phyloP scores from a whole-genome alignment of 2,113 vertebrate genomes.

The Rattus rattus region DNA sequence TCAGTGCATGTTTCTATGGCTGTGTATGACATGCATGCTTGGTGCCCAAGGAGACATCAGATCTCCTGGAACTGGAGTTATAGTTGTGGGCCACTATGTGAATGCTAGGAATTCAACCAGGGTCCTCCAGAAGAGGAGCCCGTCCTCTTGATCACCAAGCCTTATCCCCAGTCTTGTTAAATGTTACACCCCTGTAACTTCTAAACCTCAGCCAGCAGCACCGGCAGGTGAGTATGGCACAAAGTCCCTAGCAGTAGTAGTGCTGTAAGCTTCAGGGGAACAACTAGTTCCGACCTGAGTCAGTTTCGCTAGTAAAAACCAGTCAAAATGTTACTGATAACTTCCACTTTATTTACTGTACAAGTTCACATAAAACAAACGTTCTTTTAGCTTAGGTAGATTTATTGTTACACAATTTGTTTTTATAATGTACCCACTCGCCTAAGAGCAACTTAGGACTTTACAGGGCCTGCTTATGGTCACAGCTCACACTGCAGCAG shows the following conservation, averaged over 20 bases:
- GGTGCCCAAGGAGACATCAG: background rate
- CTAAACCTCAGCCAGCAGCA: background rate
- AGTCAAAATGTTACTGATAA: constrained; percentile 50
- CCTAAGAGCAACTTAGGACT: background rate
- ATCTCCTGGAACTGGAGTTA: background rate
- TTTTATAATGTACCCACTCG: constrained; percentile 58
- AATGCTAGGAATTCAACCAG: background rate
- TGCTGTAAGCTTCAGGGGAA: background rate
- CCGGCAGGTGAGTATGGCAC: background rate
- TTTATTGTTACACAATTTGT: constrained; percentile 64
- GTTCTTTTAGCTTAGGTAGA: constrained; percentile 79
- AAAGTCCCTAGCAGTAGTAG: background rate
- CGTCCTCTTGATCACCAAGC: background rate
- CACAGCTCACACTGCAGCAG: constrained; percentile 74
- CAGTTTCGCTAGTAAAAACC: background rate
- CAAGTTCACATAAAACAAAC: constrained; percentile 86
- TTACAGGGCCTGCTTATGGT: constrained; percentile 35
- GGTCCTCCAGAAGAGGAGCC: background rate
- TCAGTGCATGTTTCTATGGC: background rate
- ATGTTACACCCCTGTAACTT: background rate
- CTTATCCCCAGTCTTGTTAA: background rate
- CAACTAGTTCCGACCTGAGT: background rate
- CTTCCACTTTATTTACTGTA: constrained; percentile 91
- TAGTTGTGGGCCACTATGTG: background rate
- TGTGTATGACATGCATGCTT: background rate